Conservation (phyloP, 2,888 invertebrate genomes). For the Caenorhabditis panamensis region DNA sequence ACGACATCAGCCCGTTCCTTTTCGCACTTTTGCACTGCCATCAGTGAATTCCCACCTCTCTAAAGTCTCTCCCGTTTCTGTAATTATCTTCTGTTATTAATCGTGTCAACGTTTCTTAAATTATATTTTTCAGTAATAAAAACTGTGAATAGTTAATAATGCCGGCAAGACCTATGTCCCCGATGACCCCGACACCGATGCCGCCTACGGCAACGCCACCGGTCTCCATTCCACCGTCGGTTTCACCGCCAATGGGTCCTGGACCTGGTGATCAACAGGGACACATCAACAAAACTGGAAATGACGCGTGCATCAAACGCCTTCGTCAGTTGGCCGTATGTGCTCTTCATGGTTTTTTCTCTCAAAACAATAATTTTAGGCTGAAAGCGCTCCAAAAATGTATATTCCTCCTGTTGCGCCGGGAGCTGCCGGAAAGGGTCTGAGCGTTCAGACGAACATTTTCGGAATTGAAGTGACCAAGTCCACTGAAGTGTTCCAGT, state of each 20-base stretch:
- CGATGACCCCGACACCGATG: conserved; percentile 36
- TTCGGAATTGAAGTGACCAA: conserved; percentile 58
- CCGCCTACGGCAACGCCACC: conserved; percentile 51
- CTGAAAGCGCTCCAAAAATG: conserved; percentile 6
- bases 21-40: too few relatives aligned
- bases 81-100: too few relatives aligned
- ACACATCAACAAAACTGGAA: conserved; percentile 10
- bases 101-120: not conserved
- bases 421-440: conserved; percentile 10
- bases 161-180: conserved; percentile 24
- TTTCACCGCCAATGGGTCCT: not conserved
- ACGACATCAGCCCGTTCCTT: too few relatives aligned
- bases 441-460: conserved; percentile 51
- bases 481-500: conserved; percentile 40
- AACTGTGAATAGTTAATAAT: conserved; percentile 4
- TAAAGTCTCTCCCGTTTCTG: too few relatives aligned
- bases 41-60: too few relatives aligned
- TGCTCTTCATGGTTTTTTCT: not conserved
- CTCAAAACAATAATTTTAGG: conserved; percentile 4
- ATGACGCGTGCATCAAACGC: conserved; percentile 39
- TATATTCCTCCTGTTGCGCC: conserved; percentile 14
- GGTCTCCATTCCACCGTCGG: conserved; percentile 18
- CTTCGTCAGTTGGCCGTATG: conserved; percentile 22
- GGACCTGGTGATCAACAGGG: conserved; percentile 19
- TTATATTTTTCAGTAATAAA: not conserved